phyloP scores from a whole-genome alignment of 2,113 vertebrate genomes.

The Thamnophis sirtalis region DNA sequence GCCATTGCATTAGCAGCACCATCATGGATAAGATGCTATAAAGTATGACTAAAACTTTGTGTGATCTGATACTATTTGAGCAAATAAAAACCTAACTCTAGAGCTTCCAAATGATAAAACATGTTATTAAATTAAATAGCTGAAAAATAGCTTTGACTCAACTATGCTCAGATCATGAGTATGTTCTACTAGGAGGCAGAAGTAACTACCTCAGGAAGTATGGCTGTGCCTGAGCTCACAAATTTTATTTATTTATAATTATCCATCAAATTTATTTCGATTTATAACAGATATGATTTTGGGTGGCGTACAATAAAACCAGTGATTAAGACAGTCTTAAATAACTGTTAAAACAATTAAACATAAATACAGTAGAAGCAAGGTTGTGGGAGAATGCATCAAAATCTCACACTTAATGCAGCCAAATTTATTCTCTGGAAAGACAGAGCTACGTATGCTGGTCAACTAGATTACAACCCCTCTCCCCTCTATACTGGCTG shows the following conservation, averaged over 20 bases:
- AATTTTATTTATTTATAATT: not conserved
- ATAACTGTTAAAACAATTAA: not conserved
- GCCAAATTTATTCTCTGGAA: not conserved
- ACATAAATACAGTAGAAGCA: not conserved
- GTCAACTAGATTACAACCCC: not conserved
- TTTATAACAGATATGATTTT: not conserved
- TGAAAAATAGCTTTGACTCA: constrained; percentile 54
- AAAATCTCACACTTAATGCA: not conserved
- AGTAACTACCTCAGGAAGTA: not conserved
- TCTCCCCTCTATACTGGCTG: not conserved
- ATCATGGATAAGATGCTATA: constrained; percentile 27
- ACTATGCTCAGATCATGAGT: not conserved
- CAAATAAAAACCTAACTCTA: constrained; percentile 42
- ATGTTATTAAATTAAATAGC: constrained; percentile 55
- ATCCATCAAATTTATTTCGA: not conserved
- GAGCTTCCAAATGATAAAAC: constrained; percentile 42
- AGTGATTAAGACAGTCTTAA: not conserved
- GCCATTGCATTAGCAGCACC: constrained; percentile 57
- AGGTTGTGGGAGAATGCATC: not conserved
- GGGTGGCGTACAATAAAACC: not conserved
- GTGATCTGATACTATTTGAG: constrained; percentile 30
- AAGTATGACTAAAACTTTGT: constrained; percentile 4
- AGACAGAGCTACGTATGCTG: not conserved
- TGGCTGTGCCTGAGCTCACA: not conserved
- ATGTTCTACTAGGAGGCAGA: not conserved